phyloP scores from a whole-genome alignment of 2,113 vertebrate genomes.

The Aphyosemion australe region DNA sequence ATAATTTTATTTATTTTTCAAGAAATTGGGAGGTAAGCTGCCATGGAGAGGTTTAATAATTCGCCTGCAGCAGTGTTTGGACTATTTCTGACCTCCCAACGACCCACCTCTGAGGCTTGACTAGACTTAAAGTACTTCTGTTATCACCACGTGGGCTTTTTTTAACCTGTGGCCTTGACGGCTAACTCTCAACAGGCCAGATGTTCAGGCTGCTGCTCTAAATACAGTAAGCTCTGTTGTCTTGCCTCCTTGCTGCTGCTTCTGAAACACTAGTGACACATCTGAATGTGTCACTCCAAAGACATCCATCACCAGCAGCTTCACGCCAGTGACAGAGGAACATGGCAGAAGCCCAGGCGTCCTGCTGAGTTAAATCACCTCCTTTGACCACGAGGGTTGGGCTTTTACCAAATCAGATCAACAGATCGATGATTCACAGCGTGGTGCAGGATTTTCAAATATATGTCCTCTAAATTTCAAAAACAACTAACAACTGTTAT shows the following conservation, averaged over 20 bases:
- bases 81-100: conserved; percentile 18
- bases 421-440: conserved; percentile 44
- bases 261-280: conserved; percentile 77
- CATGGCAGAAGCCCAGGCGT: conserved; percentile 47
- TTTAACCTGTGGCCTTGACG: conserved; percentile 54
- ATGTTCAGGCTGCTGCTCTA: conserved; percentile 38
- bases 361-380: conserved; percentile 60
- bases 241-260: conserved; percentile 59
- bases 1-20: not conserved
- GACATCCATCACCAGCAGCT: conserved; percentile 47
- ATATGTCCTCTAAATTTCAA: not conserved
- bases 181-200: conserved; percentile 29
- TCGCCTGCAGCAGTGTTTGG: not conserved
- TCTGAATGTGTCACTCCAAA: conserved; percentile 42
- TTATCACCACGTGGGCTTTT: conserved; percentile 44
- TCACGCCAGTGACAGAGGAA: conserved; percentile 41
- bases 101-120: conserved; percentile 11
- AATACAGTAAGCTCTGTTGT: conserved; percentile 45
- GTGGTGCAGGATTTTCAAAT: conserved; percentile 18
- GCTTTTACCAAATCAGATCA: conserved; percentile 22
- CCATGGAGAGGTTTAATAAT: conserved; percentile 4
- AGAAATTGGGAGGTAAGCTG: not conserved
- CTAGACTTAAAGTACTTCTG: conserved; percentile 31
- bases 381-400: not conserved
- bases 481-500: conserved; percentile 16